Conservation (phyloP, 2,888 invertebrate species). For the Bugula neritina region DNA sequence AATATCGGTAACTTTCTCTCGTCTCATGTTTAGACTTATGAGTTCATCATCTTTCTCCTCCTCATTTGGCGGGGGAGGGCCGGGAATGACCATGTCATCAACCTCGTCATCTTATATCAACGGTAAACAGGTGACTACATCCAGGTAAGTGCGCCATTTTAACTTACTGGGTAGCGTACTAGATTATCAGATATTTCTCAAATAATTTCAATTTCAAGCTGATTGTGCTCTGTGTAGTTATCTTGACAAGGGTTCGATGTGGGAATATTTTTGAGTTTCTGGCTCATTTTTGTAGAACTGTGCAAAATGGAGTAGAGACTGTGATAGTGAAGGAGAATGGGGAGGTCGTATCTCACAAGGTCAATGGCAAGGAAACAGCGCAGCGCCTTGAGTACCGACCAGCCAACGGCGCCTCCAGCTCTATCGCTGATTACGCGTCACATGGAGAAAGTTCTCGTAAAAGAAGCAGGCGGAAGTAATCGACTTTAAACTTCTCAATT, state of each 20-base stretch:
- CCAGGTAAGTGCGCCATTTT: constrained; percentile 70
- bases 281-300: constrained; percentile 68
- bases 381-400: neutral
- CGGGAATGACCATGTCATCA: constrained; percentile 61
- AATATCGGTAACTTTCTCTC: too few species aligned
- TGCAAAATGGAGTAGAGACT: constrained; percentile 92
- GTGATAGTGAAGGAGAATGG: constrained; percentile 94
- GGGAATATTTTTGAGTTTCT: too few species aligned
- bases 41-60: too few species aligned
- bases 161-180: too few species aligned
- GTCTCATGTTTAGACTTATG: too few species aligned
- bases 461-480: neutral
- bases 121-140: constrained; percentile 94
- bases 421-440: neutral
- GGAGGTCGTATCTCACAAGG: constrained; percentile 89
- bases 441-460: neutral
- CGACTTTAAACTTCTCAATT: too few species aligned
- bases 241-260: too few species aligned
- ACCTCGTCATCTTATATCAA: constrained; percentile 90
- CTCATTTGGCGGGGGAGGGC: constrained; percentile 10
- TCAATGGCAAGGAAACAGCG: constrained; percentile 56
- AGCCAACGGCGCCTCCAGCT: neutral
- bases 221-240: too few species aligned
- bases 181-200: too few species aligned
- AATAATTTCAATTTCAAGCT: too few species aligned